Percentiles rank a stretch among this genome's conserved stretches.
Evolutionary conservation across 2,113 vertebrate genomes (phyloP).

Genomic region (Carollia perspicillata): DNA sequence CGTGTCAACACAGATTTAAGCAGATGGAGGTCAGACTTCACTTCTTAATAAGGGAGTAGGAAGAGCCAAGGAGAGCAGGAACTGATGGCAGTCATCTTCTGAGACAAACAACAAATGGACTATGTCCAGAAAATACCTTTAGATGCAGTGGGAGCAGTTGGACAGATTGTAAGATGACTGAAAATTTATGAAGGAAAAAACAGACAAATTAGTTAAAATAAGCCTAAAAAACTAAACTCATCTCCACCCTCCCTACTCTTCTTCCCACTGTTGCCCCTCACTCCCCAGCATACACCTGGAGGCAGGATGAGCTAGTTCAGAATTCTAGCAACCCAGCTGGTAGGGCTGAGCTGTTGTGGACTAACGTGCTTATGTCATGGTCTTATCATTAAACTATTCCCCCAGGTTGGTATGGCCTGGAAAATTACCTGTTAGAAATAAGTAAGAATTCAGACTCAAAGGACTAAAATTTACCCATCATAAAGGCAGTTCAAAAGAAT

Average conservation of each 20-base stretch:
- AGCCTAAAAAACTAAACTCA: neutral
- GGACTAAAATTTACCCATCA: conserved; percentile 49
- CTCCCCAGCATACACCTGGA: neutral
- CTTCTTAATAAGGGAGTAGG: neutral
- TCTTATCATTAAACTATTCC: conserved; percentile 45
- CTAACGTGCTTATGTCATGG: conserved; percentile 50
- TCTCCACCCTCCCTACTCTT: neutral
- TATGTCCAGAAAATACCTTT: neutral
- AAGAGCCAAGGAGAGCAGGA: neutral
- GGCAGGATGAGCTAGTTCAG: neutral
- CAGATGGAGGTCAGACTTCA: neutral
- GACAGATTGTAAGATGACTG: neutral
- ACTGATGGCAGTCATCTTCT: neutral
- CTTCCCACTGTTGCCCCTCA: neutral
- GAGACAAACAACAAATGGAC: neutral
- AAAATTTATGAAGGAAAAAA: neutral
- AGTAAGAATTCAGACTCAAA: conserved; percentile 42
- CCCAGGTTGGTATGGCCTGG: neutral
- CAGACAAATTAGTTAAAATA: neutral
- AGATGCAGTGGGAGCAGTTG: neutral
- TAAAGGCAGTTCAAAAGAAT: conserved; percentile 65
- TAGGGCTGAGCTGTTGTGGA: neutral
- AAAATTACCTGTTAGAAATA: conserved; percentile 48
- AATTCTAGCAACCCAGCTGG: neutral
- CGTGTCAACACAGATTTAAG: neutral